Percentiles rank a stretch among this genome's conserved stretches.
phyloP scores from a whole-genome alignment of 2,113 vertebrate genomes.

The Struthio camelus region DNA sequence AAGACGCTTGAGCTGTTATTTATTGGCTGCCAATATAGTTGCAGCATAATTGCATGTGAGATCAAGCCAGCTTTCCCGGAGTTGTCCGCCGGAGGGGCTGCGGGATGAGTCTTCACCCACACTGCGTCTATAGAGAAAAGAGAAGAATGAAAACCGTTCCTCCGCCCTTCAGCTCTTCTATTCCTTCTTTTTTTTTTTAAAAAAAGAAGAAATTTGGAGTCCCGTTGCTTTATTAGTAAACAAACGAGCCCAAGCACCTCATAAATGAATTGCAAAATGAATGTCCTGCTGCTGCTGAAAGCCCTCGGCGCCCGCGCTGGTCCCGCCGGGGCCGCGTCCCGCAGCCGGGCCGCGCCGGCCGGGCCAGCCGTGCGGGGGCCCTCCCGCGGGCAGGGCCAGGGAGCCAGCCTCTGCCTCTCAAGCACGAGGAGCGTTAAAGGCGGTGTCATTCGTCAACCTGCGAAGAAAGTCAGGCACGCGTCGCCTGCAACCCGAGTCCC shows the following conservation, averaged over 20 bases:
- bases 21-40: background rate
- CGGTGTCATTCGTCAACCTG: background rate
- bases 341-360: no score
- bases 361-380: no score
- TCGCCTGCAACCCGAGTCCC: background rate
- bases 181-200: background rate
- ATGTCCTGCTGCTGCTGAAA: background rate
- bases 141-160: background rate
- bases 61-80: background rate
- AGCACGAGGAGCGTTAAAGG: no score
- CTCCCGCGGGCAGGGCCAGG: background rate
- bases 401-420: background rate
- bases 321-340: no score
- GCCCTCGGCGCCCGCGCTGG: no score
- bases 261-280: background rate
- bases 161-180: background rate
- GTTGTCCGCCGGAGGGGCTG: background rate
- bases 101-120: background rate
- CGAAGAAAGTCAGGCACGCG: background rate
- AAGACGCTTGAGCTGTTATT: background rate
- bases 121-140: background rate
- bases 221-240: background rate
- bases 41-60: accelerated
- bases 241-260: background rate
- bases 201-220: background rate